A percentile compares a stretch with the other conserved stretches of the same genome.
Conservation (phyloP, 2,113 vertebrate species). For the Lophura nycthemera region DNA sequence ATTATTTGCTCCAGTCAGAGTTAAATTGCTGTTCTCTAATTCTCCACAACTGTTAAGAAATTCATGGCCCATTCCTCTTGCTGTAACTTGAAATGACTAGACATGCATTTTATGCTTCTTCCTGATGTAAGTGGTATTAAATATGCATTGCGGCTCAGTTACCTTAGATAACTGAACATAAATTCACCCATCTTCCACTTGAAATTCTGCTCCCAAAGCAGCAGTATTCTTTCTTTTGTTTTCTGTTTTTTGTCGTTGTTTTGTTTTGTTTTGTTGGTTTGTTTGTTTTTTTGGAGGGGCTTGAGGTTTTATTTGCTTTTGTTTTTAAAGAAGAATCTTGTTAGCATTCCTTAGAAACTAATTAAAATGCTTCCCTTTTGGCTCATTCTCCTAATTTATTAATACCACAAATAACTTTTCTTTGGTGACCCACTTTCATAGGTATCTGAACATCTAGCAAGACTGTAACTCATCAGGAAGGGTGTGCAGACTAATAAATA, state of each 20-base stretch:
- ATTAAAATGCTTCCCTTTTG: conserved; percentile 74
- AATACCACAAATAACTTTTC: conserved; percentile 69
- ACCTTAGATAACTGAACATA: conserved; percentile 23
- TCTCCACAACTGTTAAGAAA: conserved; percentile 54
- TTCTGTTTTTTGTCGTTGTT: not conserved
- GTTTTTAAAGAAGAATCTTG: conserved; percentile 43
- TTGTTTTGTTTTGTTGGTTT: not conserved
- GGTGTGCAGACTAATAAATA: conserved; percentile 28
- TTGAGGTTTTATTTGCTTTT: conserved; percentile 17
- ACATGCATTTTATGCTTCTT: conserved; percentile 13
- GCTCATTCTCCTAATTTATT: conserved; percentile 72
- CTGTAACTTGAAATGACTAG: conserved; percentile 36
- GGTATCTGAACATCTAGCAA: conserved; percentile 61
- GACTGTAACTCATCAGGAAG: conserved; percentile 34
- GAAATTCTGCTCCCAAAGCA: conserved; percentile 43
- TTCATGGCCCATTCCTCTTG: conserved; percentile 46
- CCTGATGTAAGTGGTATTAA: conserved; percentile 21
- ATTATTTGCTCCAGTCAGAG: conserved; percentile 16
- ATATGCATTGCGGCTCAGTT: conserved; percentile 20
- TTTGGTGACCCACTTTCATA: conserved; percentile 69
- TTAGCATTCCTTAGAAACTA: conserved; percentile 64
- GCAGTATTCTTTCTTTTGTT: conserved; percentile 37
- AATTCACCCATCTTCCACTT: conserved; percentile 29
- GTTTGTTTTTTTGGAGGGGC: not conserved
- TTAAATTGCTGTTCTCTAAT: conserved; percentile 42